Conservation (phyloP, 2,888 invertebrate species). For the Spodoptera exigua region DNA sequence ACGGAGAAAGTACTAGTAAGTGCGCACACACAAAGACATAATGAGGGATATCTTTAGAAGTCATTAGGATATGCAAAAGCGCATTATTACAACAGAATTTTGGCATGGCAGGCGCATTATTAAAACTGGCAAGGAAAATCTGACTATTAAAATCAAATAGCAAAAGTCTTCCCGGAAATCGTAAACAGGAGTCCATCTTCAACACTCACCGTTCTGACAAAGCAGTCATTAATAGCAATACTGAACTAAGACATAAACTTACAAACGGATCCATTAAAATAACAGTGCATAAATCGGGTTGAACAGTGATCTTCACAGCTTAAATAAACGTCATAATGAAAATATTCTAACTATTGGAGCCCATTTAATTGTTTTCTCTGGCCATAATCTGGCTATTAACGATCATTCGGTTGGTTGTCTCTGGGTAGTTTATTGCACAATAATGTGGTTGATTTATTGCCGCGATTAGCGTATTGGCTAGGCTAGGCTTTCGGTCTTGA, state of each 20-base stretch:
- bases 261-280: slow-evolving; percentile 66
- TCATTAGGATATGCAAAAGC: too few relatives aligned
- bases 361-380: slow-evolving; percentile 76
- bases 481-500: too few relatives aligned
- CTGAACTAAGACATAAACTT: slow-evolving; percentile 68
- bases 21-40: too few relatives aligned
- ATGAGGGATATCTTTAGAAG: too few relatives aligned
- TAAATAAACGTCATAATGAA: slow-evolving; percentile 72
- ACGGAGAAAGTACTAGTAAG: too few relatives aligned
- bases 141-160: too few relatives aligned
- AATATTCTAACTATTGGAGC: slow-evolving; percentile 75
- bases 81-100: too few relatives aligned
- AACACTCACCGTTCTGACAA: too few relatives aligned
- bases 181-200: too few relatives aligned
- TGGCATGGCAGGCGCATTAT: too few relatives aligned
- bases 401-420: slow-evolving; percentile 52
- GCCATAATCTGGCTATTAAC: slow-evolving; percentile 68
- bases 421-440: slow-evolving; percentile 49
- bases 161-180: too few relatives aligned
- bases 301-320: slow-evolving; percentile 74
- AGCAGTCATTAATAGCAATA: slow-evolving; percentile 42
- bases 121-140: too few relatives aligned
- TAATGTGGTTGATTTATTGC: slow-evolving; percentile 45
- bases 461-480: slow-evolving; percentile 2
- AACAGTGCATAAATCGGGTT: slow-evolving; percentile 73